Percentiles rank a stretch among this genome's conserved stretches.
phyloP scores from a whole-genome alignment of 1,140 invertebrate species.

The Fopius arisanus region DNA sequence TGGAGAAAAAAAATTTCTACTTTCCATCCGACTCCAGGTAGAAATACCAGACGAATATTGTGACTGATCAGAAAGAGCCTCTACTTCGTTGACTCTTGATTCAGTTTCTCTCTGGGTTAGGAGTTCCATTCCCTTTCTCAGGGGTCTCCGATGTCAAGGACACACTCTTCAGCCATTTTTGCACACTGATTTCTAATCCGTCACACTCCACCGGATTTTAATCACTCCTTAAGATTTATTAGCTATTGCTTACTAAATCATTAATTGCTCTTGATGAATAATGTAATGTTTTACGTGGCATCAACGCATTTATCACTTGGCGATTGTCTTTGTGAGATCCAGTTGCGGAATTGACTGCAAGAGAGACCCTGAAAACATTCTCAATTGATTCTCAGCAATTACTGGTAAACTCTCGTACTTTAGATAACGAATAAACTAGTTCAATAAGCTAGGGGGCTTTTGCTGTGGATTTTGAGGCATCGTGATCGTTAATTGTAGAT shows the following conservation, averaged over 20 bases:
- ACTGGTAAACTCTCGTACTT: background rate
- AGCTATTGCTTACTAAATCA: too few relatives aligned
- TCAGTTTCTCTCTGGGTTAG: too few relatives aligned
- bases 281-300: too few relatives aligned
- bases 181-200: background rate
- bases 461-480: too few relatives aligned
- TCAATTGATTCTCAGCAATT: constrained; percentile 12
- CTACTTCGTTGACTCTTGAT: too few relatives aligned
- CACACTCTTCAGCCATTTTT: too few relatives aligned
- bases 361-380: background rate
- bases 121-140: background rate
- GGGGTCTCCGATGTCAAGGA: background rate
- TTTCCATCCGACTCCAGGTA: background rate
- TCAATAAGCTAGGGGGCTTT: background rate
- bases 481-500: background rate
- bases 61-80: background rate
- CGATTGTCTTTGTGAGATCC: too few relatives aligned
- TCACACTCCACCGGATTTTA: too few relatives aligned
- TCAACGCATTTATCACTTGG: too few relatives aligned
- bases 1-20: background rate
- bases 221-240: too few relatives aligned
- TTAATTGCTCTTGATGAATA: too few relatives aligned
- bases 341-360: too few relatives aligned
- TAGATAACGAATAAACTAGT: constrained; percentile 16
- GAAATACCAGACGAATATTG: background rate